Conservation (phyloP, 2,113 vertebrate genomes). For the Entelurus aequoreus region DNA sequence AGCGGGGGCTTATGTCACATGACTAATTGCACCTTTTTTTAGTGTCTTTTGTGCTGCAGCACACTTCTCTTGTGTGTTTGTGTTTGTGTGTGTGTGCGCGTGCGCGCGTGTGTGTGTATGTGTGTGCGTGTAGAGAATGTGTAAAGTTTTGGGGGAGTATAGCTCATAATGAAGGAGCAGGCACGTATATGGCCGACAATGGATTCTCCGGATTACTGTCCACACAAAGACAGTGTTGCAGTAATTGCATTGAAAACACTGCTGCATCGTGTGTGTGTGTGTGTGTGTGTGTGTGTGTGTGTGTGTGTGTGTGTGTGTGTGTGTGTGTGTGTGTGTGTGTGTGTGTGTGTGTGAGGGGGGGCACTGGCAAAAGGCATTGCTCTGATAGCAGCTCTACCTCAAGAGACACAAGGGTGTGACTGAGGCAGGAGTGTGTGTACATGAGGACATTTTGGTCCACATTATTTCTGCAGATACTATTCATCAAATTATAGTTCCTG, state of each 20-base stretch:
- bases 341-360: constrained; percentile 20
- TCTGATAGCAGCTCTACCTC: constrained; percentile 64
- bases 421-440: constrained; percentile 3
- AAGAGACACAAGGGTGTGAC: constrained; percentile 28
- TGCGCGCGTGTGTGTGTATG: constrained; percentile 18
- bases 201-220: constrained; percentile 54
- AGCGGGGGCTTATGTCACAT: constrained; percentile 44
- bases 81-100: constrained; percentile 10
- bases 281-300: constrained; percentile 8
- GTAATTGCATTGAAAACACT: constrained; percentile 67
- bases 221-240: constrained; percentile 63
- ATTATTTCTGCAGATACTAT: too few species aligned
- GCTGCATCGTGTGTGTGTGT: constrained; percentile 26
- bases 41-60: constrained; percentile 60
- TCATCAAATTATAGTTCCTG: too few species aligned
- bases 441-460: neutral
- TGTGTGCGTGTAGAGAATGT: constrained; percentile 15
- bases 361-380: constrained; percentile 42
- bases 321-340: constrained; percentile 13
- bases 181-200: constrained; percentile 70
- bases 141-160: constrained; percentile 16
- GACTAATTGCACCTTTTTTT: constrained; percentile 60
- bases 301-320: too few species aligned
- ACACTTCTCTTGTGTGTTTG: constrained; percentile 63
- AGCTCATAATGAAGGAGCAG: constrained; percentile 48